Base-by-base conservation (phyloP, 2,113 vertebrate species). In the Dicaeum eximium region DNA sequence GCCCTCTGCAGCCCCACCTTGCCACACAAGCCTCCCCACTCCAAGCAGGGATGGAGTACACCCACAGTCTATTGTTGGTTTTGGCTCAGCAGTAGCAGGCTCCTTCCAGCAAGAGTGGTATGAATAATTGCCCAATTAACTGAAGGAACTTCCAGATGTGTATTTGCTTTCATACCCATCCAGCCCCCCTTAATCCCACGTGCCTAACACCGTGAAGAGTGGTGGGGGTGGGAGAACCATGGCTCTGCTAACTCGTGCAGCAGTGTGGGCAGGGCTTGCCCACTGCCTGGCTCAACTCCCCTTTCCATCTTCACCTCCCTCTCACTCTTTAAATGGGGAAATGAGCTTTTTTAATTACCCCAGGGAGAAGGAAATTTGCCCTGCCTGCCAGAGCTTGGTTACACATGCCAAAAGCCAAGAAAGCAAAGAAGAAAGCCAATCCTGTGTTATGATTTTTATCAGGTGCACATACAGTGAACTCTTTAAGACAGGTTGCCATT, bases 111-210 rank as follows among this genome's bases (percentile, higher is more conserved):
- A 87, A 93, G 85, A 96, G 93, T 88, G 83, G 92, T 95, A 97
- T 97, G 96, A 97, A 97, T 96, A 97, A 97, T 97, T 97, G 96
- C 93, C 95, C 97, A 97, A 96, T 97, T 97, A 97, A 97, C 90
- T 86, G 71, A 53, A 97, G 96, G 96, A 96, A 97, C 96, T 97
- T 97, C 96, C 97, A 97, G 95, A 96, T 97, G 97, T 97, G 95
- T 86, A 69, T 96, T 94, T 96, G 88, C 96, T 95, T 97, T 95
- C 96, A 95, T 96, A 96, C 48, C 87, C 94, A 83, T 93, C 90
- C 95, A 96, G 94, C 54, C 87, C 85, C 90, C 65, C 92, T 89
- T 88, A 31, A 58, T 57, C 93, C 93, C 96, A 91, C 81, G 78
- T 92, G 94, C 93, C 96, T 91, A 71, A 94, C 1, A 1, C 93